Percentiles rank a stretch among this genome's conserved stretches.
Evolutionary conservation across 2,797 vertebrate genomes (phyloP).

Genomic region (Notoglanidium macrostoma): DNA sequence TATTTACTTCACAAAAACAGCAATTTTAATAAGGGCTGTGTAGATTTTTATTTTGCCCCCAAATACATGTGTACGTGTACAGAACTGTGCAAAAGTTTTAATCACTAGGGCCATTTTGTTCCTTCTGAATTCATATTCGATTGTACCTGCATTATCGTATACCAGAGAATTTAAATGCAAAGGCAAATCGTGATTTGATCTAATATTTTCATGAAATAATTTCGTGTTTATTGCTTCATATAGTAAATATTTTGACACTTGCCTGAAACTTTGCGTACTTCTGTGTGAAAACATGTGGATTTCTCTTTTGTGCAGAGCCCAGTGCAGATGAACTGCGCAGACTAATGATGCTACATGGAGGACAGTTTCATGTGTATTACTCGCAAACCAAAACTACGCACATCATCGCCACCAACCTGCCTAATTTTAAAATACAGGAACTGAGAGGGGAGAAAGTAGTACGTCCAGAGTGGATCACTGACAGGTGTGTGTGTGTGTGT

Average conservation of each 20-base stretch:
- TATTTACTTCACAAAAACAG: neutral
- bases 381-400: slow-evolving; percentile 95
- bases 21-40: neutral
- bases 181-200: neutral
- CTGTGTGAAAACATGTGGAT: neutral
- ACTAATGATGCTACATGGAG: slow-evolving; percentile 96
- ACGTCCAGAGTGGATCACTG: slow-evolving; percentile 92
- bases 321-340: slow-evolving; percentile 91
- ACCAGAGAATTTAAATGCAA: neutral
- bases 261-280: neutral
- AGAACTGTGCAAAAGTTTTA: neutral
- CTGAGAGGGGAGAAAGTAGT: slow-evolving; percentile 92
- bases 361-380: slow-evolving; percentile 94
- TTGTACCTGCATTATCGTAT: neutral
- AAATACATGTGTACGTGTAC: neutral
- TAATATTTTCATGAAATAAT: neutral
- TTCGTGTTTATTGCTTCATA: neutral
- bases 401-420: slow-evolving; percentile 94
- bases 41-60: neutral
- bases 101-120: too few relatives aligned
- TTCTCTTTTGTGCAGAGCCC: slow-evolving; percentile 77
- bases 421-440: slow-evolving; percentile 93
- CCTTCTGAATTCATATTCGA: neutral
- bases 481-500: slow-evolving; percentile 87
- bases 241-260: neutral